Percentiles rank a stretch among this genome's conserved stretches.
These are phyloP conservation scores for Macrophya alboannulata DNA, from an alignment of 2,888 invertebrate genomes.

Conservation along the genomic window DNA sequence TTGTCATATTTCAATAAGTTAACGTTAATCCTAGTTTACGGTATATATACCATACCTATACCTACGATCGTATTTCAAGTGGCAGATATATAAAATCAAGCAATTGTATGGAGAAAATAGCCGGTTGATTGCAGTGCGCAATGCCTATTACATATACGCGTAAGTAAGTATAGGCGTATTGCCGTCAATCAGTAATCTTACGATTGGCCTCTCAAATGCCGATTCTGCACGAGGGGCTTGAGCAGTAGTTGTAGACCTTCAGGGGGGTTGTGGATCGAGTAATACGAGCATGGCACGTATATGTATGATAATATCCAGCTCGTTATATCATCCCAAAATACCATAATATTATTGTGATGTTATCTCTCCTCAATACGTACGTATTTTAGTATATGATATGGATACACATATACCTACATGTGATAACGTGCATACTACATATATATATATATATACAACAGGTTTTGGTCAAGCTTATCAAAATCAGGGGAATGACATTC, in stretches of 20 bases:
- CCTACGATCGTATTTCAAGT: no score
- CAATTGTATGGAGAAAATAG: neutral
- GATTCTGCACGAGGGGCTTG: neutral
- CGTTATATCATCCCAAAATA: neutral
- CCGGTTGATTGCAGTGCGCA: neutral
- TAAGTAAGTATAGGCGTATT: neutral
- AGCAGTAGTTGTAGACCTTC: neutral
- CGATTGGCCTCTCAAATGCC: neutral
- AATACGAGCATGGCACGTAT: neutral
- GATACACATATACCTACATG: neutral
- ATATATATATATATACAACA: neutral
- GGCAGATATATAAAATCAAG: no score
- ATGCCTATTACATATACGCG: neutral
- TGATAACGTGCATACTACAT: neutral
- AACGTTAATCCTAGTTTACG: neutral
- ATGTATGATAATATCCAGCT: neutral
- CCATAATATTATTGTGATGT: neutral
- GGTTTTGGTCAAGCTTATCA: neutral
- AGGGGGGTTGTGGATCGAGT: neutral
- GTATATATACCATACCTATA: neutral
- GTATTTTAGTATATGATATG: neutral
- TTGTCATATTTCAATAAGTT: neutral
- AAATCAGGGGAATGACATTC: neutral
- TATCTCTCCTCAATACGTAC: neutral
- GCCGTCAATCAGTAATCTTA: conserved; percentile 2